phyloP scores from a whole-genome alignment of 2,888 invertebrate genomes.

The Deilephila porcellus region DNA sequence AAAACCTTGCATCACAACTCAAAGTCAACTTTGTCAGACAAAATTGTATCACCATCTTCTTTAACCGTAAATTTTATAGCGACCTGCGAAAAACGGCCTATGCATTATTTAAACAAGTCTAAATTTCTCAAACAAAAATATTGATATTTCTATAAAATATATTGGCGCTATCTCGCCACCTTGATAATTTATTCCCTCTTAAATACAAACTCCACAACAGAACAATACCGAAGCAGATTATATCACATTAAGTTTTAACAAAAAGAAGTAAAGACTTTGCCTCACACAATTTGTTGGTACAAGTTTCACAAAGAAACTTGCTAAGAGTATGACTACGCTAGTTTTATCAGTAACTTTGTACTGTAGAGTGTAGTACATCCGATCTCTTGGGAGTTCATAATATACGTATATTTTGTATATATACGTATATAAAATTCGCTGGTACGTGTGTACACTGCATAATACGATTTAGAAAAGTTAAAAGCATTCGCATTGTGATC shows the following conservation, averaged over 20 bases:
- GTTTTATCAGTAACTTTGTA: neutral
- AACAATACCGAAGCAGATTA: neutral
- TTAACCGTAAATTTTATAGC: no score
- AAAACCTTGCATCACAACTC: no score
- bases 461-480: neutral
- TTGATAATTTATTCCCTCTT: no score
- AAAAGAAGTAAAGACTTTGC: neutral
- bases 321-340: neutral
- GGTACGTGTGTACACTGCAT: neutral
- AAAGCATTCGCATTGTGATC: no score
- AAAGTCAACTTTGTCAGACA: no score
- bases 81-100: no score
- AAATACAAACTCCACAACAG: no score
- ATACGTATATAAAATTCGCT: neutral
- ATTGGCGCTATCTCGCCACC: no score
- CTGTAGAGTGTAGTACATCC: neutral
- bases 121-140: no score
- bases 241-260: neutral
- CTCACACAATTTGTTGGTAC: neutral
- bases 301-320: slow-evolving; percentile 3
- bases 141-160: no score
- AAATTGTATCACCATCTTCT: no score
- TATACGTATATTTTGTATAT: neutral
- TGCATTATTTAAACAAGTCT: no score
- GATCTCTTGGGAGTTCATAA: neutral